Percentiles rank a stretch among this genome's conserved stretches.
These are phyloP conservation scores for Nasua narica DNA, from an alignment of 2,797 vertebrate species.

Conservation along the genomic window DNA sequence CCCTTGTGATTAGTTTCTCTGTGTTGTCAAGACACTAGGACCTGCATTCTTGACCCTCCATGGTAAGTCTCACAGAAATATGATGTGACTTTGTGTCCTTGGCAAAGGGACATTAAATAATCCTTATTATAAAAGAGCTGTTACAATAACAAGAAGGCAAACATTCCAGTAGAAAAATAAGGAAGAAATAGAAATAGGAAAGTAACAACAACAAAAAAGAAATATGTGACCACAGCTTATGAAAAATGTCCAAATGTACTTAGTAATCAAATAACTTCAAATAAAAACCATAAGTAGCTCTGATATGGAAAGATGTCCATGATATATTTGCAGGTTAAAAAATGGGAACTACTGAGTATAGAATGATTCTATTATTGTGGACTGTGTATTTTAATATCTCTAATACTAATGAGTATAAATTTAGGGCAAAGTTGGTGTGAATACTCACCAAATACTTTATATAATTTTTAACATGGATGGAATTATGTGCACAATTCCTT, in stretches of 20 bases:
- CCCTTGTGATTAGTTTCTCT: background rate
- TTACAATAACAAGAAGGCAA: background rate
- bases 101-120: conserved; percentile 43
- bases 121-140: conserved; percentile 23
- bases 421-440: background rate
- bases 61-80: conserved; percentile 10
- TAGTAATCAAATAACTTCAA: background rate
- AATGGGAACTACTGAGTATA: background rate
- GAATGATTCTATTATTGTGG: background rate
- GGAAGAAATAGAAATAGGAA: background rate
- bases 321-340: background rate
- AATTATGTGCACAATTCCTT: background rate
- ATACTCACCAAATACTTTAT: background rate
- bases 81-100: conserved; percentile 6
- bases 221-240: background rate
- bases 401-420: background rate
- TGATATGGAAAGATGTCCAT: background rate
- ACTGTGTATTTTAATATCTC: background rate
- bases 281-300: background rate
- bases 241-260: background rate
- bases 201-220: background rate
- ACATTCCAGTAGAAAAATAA: background rate
- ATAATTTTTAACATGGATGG: background rate
- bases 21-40: background rate
- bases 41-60: background rate